These are phyloP conservation scores for Gnathonemus echidnorhynchus DNA, from an alignment of 2,113 vertebrate species.

Conservation along the genomic window DNA sequence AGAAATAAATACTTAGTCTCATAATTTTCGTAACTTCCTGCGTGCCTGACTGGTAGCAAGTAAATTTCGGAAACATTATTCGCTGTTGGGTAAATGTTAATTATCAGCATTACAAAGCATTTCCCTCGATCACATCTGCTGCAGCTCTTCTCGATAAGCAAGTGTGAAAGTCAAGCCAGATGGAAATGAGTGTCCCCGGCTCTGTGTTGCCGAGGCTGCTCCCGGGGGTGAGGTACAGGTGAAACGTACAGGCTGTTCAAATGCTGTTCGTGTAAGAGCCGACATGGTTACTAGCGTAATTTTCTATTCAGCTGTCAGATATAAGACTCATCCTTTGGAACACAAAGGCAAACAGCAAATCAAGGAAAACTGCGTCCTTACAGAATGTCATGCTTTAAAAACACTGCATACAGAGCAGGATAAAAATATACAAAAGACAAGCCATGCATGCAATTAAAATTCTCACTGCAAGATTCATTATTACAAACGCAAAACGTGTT, in stretches of 20 bases:
- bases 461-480: not conserved
- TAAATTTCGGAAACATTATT: not conserved
- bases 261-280: not conserved
- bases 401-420: not conserved
- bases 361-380: not conserved
- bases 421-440: not conserved
- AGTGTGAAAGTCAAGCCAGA: not conserved
- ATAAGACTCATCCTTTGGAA: not conserved
- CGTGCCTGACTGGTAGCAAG: not conserved
- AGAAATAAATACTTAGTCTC: not conserved
- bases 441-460: not conserved
- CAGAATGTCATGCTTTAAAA: not conserved
- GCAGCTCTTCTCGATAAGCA: not conserved
- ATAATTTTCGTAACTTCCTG: not conserved
- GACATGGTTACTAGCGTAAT: not conserved
- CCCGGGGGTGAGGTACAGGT: not conserved
- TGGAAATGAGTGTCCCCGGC: not conserved
- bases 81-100: not conserved
- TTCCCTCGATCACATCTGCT: not conserved
- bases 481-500: not conserved
- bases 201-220: not conserved
- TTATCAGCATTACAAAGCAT: not conserved
- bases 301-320: not conserved
- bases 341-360: not conserved
- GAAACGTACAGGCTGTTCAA: slow-evolving; percentile 1